Evolutionary conservation across 2,888 invertebrate species (phyloP).

Genomic region (Eilema sororculum): DNA sequence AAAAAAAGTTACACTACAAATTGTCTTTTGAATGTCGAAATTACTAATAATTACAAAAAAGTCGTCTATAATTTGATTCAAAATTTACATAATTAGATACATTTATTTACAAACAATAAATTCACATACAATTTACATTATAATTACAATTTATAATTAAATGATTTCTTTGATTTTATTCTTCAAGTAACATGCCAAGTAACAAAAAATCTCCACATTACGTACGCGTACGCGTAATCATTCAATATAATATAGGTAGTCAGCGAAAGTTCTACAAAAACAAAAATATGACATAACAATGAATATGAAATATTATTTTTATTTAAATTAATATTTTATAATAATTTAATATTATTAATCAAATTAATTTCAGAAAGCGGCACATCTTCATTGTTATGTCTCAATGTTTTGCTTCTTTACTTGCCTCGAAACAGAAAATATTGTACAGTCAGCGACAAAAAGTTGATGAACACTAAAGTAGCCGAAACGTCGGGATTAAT

Average conservation of each 20-base stretch:
- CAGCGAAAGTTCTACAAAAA: background rate
- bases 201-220: background rate
- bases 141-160: background rate
- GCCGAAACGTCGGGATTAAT: no score
- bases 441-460: background rate
- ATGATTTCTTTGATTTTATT: background rate
- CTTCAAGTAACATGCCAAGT: background rate
- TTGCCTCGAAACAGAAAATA: background rate
- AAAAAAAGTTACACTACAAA: constrained; percentile 4
- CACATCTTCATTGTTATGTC: constrained; percentile 1
- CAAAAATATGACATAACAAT: constrained; percentile 3
- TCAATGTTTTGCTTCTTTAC: background rate
- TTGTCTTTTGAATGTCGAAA: constrained; percentile 6
- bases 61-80: background rate
- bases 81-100: background rate
- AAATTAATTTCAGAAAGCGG: background rate
- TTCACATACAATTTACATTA: background rate
- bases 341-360: no score
- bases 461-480: background rate
- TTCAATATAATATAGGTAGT: background rate
- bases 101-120: background rate
- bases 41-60: background rate
- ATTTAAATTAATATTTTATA: no score
- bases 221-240: background rate
- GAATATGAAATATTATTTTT: background rate